Conservation (phyloP, 2,888 invertebrate species). For the Dorcus parallelipipedus region DNA sequence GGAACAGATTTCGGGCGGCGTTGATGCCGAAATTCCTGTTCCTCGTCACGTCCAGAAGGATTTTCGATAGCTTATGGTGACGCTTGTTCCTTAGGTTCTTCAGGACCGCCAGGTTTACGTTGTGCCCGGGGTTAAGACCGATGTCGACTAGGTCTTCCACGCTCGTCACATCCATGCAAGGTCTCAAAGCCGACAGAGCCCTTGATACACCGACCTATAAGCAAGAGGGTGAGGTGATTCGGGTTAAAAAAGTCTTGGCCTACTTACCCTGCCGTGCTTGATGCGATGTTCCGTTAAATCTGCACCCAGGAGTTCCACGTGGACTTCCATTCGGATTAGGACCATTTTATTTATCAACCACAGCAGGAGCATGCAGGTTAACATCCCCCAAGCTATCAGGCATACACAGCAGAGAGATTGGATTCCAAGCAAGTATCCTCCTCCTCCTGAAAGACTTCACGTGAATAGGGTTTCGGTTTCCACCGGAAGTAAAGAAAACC, state of each 20-base stretch:
- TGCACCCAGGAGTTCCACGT: constrained; percentile 84
- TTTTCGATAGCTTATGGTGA: constrained; percentile 36
- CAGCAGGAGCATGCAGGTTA: constrained; percentile 67
- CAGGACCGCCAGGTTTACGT: constrained; percentile 51
- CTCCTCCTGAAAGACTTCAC: constrained; percentile 62
- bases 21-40: constrained; percentile 45
- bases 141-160: constrained; percentile 47
- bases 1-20: constrained; percentile 36
- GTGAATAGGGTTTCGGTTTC: no score
- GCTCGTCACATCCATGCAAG: constrained; percentile 51
- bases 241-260: neutral
- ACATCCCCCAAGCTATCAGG: constrained; percentile 70
- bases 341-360: constrained; percentile 76
- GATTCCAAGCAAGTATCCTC: constrained; percentile 82
- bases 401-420: constrained; percentile 72
- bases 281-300: constrained; percentile 86
- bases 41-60: constrained; percentile 37
- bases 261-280: constrained; percentile 62
- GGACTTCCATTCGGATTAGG: constrained; percentile 80
- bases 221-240: neutral
- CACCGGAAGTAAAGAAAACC: no score
- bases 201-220: constrained; percentile 61
- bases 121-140: constrained; percentile 70
- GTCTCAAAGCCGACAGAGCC: constrained; percentile 69
- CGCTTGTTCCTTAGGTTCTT: constrained; percentile 35